phyloP scores from a whole-genome alignment of 2,888 invertebrate genomes.

The Nymphalis polychloros region DNA sequence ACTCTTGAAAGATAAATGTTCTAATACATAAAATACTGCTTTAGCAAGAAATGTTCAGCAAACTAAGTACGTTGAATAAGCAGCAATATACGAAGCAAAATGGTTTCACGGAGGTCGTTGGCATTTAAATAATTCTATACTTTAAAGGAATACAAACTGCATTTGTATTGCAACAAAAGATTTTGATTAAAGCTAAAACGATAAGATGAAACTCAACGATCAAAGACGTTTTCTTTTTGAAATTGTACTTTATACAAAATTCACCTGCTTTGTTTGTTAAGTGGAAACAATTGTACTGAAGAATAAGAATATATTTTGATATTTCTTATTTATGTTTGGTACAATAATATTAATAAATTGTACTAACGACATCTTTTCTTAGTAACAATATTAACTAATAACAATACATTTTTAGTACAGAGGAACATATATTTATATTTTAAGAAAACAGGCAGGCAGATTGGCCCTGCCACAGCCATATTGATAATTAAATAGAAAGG shows the following conservation, averaged over 20 bases:
- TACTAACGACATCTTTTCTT: no score
- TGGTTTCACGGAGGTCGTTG: not conserved
- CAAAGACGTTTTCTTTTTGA: constrained; percentile 20
- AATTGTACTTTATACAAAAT: not conserved
- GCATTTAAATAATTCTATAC: constrained; percentile 7
- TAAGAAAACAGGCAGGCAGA: no score
- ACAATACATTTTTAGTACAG: no score
- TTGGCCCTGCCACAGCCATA: no score
- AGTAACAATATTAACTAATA: no score
- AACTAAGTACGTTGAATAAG: not conserved
- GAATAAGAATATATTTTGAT: not conserved
- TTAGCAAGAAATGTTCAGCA: not conserved
- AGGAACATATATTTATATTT: no score
- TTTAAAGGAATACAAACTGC: constrained; percentile 23
- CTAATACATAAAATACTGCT: constrained; percentile 3
- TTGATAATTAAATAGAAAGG: no score
- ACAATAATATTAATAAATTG: no score
- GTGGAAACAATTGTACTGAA: not conserved
- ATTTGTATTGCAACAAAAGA: constrained; percentile 28
- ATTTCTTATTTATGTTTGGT: no score
- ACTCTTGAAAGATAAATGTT: not conserved
- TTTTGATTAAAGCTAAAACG: constrained; percentile 20
- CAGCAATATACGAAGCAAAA: constrained; percentile 10
- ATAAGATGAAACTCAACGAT: constrained; percentile 16
- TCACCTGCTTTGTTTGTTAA: constrained; percentile 7